Evolutionary conservation across 1,140 invertebrate genomes (phyloP), one percentile per base, ranked within the genome.

Genomic region (Drosophila lacertosa): DNA sequence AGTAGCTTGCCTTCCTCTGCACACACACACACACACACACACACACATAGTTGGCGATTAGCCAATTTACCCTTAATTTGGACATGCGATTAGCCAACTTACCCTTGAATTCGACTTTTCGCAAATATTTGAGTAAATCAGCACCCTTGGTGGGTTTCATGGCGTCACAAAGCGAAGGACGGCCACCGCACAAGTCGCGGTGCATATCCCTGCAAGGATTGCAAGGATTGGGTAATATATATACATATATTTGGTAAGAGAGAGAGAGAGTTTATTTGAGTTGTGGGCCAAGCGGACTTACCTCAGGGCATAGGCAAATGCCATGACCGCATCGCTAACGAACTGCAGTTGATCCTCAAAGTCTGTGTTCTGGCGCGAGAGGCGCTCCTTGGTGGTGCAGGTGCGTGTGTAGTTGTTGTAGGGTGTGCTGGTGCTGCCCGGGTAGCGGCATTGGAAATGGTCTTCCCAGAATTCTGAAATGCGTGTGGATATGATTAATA

Each of bases 291-390:
- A 32, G 24, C 4, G 0, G 26, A 7, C 37, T 93, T 92, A 97
- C 96, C 94, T 94, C 73, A 98, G 94, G 47, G 97, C 97, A 80
- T 97, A 95, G 20, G 96, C 97, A 90, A 98, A 98, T 2, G 96
- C 96, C 94, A 98, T 95, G 0, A 98, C 97, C 18, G 97, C 97
- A 91, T 98, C 97, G 22, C 96, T 97, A 20, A 98, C 97, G 91
- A 98, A 98, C 91, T 98, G 97, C 37, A 98, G 92, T 84, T 98
- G 97, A 76, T 95, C 94, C 91, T 98, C 97, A 74, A 97, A 97
- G 58, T 95, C 95, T 0, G 95, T 97, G 77, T 96, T 95, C 42
- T 96, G 92, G 18, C 92, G 93, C 0, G 94, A 95, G 1, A 97
- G 93, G 7, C 93, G 92, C 82, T 97, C 96, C 20, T 93, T 92